These are phyloP conservation scores for Phainopepla nitens DNA, from an alignment of 2,113 vertebrate species.

Conservation along the genomic window DNA sequence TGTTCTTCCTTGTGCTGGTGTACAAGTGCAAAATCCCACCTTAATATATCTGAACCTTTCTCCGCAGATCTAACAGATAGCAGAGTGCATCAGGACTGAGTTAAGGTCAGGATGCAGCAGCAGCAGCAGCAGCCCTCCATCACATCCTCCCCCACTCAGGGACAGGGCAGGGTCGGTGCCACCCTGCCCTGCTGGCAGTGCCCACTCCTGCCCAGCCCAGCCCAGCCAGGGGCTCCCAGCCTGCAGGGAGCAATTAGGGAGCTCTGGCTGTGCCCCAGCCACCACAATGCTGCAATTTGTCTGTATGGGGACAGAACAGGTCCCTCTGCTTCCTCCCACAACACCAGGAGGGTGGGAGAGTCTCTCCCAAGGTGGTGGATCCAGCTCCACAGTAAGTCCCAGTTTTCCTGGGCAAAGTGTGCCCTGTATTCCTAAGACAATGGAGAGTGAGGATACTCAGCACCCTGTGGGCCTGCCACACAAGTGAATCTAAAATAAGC, in stretches of 20 bases:
- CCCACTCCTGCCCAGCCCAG: neutral
- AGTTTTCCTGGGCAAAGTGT: neutral
- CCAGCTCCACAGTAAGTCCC: neutral
- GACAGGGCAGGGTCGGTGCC: neutral
- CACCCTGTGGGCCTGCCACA: neutral
- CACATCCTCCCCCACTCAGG: neutral
- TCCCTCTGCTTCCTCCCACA: neutral
- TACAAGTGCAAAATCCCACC: neutral
- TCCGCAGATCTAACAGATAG: neutral
- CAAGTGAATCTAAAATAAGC: slow-evolving; percentile 19
- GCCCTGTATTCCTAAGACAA: neutral
- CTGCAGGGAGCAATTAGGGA: neutral
- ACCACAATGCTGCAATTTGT: neutral
- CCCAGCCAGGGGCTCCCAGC: neutral
- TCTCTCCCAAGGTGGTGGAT: neutral
- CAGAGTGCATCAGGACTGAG: neutral
- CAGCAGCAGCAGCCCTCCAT: neutral
- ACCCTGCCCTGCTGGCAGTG: neutral
- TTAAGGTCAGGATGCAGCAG: neutral
- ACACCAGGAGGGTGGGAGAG: neutral
- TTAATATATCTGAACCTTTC: neutral
- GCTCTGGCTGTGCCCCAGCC: neutral
- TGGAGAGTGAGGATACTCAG: neutral
- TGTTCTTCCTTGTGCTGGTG: neutral
- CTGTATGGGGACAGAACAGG: neutral